Evolutionary conservation across 92 coral and sea anemone genomes (phyloP), one percentile per base, ranked within the genome.

Genomic region (Muricea muricata): DNA sequence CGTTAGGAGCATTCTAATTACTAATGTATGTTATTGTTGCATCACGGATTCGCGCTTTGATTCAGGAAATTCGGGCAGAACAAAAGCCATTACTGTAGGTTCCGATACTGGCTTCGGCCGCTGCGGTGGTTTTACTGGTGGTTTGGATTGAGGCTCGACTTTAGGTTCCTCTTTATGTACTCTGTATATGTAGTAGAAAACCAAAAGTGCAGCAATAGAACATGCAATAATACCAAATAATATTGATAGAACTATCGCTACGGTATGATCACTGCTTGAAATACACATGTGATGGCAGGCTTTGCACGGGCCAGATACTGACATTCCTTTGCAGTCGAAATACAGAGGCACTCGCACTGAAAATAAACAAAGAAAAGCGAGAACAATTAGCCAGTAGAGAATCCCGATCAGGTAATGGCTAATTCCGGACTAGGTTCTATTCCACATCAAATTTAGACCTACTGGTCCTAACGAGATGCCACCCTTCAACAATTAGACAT

Each of bases 31-130:
- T 63, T 63, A 28, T 63, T 63, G 35, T 28, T 1, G 37, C 70
- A 17, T 63, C 70, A 30, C 70, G 30, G 70, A 63, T 20, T 52
- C 70, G 15, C 70, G 34, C 12, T 63, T 63, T 0, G 34, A 29
- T 1, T 63, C 70, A 39, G 70, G 37, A 30, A 63, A 63, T 18
- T 28, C 70, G 3, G 70, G 70, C 0, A 63, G 70, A 28, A 73
- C 56, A 28, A 73, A 73, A 30, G 79, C 79, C 79, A 73, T 73
- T 41, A 39, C 57, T 3, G 76, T 73, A 15, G 79, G 56, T 73
- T 42, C 33, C 5, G 79, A 39, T 28, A 15, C 7, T 18, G 79
- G 60, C 15, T 70, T 70, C 6, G 12, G 1, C 58, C 57, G 34
- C 25, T 73, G 15, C 46, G 21, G 37, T n/a, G 33, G 34, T 60